Conservation (phyloP, 2,113 vertebrate species). For the Callopanchax toddi region DNA sequence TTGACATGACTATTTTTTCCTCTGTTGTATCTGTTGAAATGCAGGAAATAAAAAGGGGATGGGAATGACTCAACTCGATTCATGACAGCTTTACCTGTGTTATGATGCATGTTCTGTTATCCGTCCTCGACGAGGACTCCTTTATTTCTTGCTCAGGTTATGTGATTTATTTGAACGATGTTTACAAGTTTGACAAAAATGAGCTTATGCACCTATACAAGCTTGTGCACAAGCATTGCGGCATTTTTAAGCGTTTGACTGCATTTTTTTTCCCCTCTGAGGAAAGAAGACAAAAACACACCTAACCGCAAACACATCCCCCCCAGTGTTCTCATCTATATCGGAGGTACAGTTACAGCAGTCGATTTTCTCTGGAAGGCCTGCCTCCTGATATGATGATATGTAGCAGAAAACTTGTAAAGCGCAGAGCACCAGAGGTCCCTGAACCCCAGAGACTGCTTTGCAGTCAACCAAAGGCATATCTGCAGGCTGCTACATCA, state of each 20-base stretch:
- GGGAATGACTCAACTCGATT: slow-evolving; percentile 19
- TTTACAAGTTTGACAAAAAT: not conserved
- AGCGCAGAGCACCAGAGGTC: slow-evolving; percentile 67
- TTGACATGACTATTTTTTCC: slow-evolving; percentile 40
- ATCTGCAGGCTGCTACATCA: slow-evolving; percentile 71
- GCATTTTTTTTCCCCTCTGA: not conserved
- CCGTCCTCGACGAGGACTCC: not conserved
- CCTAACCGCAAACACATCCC: slow-evolving; percentile 6
- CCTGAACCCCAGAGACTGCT: slow-evolving; percentile 67
- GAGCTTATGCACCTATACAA: not conserved
- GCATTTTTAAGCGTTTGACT: not conserved
- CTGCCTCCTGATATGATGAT: slow-evolving; percentile 44
- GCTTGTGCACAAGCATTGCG: not conserved
- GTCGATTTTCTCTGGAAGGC: slow-evolving; percentile 38
- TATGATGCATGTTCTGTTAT: slow-evolving; percentile 3
- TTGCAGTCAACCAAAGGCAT: slow-evolving; percentile 69
- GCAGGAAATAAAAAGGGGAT: slow-evolving; percentile 25
- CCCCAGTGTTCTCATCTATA: slow-evolving; percentile 8
- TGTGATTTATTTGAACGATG: not conserved
- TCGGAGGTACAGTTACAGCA: slow-evolving; percentile 21
- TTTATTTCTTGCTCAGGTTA: slow-evolving; percentile 1
- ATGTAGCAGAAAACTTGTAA: slow-evolving; percentile 44
- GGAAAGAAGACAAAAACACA: slow-evolving; percentile 1
- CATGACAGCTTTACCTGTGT: not conserved
- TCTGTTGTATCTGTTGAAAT: slow-evolving; percentile 19